These are phyloP conservation scores for Anoplopoma fimbria DNA, from an alignment of 2,113 vertebrate genomes.

Conservation along the genomic window DNA sequence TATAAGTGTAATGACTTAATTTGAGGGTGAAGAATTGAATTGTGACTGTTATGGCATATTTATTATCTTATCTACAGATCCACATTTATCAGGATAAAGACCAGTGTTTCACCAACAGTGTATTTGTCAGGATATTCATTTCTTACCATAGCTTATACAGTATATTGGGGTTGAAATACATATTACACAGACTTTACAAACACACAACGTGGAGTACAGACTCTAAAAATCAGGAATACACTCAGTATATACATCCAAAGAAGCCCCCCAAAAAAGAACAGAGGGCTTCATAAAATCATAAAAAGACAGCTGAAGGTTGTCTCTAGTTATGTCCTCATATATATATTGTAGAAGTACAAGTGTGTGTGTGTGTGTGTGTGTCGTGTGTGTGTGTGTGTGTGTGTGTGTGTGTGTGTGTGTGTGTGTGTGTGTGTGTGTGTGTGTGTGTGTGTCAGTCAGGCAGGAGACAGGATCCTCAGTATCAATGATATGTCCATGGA, in stretches of 20 bases:
- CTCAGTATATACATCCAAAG: background rate
- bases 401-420: constrained; percentile 42
- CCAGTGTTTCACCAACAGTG: background rate
- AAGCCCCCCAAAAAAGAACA: background rate
- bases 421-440: constrained; percentile 44
- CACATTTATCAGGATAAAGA: constrained; percentile 2
- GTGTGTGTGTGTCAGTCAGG: constrained; percentile 76
- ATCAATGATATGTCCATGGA: constrained; percentile 89
- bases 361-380: constrained; percentile 41
- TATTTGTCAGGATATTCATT: background rate
- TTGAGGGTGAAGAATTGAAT: background rate
- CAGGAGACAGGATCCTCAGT: constrained; percentile 91
- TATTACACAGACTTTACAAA: background rate
- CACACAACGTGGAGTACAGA: background rate
- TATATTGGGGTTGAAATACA: background rate
- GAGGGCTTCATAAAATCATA: background rate
- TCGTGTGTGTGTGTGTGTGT: constrained; percentile 36
- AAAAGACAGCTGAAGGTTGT: background rate
- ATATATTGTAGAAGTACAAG: background rate
- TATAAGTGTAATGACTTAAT: background rate
- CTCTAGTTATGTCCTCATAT: background rate
- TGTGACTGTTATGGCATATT: background rate
- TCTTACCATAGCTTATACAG: background rate
- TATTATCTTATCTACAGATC: background rate
- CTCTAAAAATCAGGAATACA: background rate